These are phyloP conservation scores for Turritopsis dohrnii DNA, from an alignment of 30 jellyfish, hydroid and myxozoan genomes.

Conservation along the genomic window DNA sequence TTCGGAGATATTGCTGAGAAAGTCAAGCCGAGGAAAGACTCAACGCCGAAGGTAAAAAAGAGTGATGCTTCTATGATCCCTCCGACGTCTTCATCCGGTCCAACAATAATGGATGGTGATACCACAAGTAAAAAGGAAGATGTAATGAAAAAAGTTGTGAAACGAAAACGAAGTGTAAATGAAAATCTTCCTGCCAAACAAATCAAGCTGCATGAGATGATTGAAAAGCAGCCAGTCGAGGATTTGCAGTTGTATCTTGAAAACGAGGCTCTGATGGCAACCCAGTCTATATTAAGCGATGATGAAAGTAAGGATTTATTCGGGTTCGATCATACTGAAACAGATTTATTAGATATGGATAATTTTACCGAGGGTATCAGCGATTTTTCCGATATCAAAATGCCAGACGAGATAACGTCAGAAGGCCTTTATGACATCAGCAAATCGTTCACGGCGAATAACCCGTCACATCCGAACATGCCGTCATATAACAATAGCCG, in stretches of 20 bases:
- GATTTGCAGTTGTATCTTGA: conserved; percentile 27
- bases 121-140: neutral
- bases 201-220: neutral
- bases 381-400: neutral
- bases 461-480: no score
- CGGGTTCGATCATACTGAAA: neutral
- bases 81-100: neutral
- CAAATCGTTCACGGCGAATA: neutral
- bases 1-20: neutral
- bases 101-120: neutral
- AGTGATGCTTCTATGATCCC: conserved; percentile 3
- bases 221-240: neutral
- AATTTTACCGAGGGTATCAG: neutral
- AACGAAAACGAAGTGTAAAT: conserved; percentile 25
- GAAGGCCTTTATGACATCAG: neutral
- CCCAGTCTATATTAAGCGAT: conserved; percentile 32
- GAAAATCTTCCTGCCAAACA: neutral
- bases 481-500: neutral
- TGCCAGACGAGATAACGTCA: neutral
- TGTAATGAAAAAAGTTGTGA: conserved; percentile 17
- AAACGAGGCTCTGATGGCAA: conserved; percentile 34
- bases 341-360: neutral
- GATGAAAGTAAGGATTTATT: conserved; percentile 16
- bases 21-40: neutral
- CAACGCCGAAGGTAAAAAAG: neutral